Conservation (phyloP, 1,140 invertebrate species). For the Bombus impatiens region DNA sequence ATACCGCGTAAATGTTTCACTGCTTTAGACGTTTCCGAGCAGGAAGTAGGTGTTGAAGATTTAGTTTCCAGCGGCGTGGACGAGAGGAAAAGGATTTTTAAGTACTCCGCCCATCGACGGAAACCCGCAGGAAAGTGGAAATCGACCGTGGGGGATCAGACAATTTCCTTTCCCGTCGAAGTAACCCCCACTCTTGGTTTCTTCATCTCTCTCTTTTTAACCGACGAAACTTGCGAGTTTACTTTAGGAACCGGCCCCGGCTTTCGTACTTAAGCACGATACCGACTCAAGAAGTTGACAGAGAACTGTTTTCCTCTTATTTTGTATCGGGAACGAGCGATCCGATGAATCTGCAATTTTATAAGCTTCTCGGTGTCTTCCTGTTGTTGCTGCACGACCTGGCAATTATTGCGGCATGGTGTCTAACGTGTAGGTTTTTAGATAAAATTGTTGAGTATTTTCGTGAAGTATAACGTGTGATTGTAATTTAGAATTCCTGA, state of each 20-base stretch:
- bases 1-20: conserved; percentile 57
- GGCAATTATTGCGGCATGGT: too few species aligned
- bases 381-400: not conserved
- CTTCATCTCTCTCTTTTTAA: not conserved
- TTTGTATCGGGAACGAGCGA: not conserved
- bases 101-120: conserved; percentile 38
- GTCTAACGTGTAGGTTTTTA: too few species aligned
- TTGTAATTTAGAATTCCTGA: too few species aligned
- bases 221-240: conserved; percentile 3
- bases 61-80: conserved; percentile 43
- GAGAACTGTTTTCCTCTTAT: not conserved
- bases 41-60: conserved; percentile 51
- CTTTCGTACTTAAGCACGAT: not conserved
- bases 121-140: conserved; percentile 48
- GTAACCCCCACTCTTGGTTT: not conserved
- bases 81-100: conserved; percentile 58
- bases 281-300: too few species aligned
- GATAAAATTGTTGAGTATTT: not conserved
- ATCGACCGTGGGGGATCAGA: conserved; percentile 50
- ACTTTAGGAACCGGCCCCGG: conserved; percentile 15
- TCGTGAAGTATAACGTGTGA: too few species aligned
- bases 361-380: not conserved
- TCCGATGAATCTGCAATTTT: not conserved
- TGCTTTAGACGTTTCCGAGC: conserved; percentile 48
- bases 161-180: conserved; percentile 35